Percentiles rank a stretch among this genome's conserved stretches.
phyloP scores from a whole-genome alignment of 1,140 invertebrate species.

The Drosophila sturtevanti region DNA sequence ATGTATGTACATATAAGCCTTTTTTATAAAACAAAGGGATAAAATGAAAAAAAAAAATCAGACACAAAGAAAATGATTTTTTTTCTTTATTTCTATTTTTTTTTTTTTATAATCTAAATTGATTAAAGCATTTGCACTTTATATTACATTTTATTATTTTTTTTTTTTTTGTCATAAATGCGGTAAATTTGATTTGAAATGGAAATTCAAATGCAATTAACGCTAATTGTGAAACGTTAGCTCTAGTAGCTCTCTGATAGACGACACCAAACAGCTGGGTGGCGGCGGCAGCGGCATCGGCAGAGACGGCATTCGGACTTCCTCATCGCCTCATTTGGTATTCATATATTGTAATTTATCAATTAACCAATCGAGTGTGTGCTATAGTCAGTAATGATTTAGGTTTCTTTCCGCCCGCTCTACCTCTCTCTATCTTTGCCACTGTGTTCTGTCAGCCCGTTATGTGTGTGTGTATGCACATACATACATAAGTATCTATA shows the following conservation, averaged over 20 bases:
- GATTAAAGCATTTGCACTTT: too few species aligned
- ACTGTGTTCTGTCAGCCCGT: background rate
- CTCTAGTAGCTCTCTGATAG: background rate
- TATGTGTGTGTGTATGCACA: constrained; percentile 5
- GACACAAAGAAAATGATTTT: background rate
- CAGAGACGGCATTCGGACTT: constrained; percentile 41
- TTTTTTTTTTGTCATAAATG: constrained; percentile 36
- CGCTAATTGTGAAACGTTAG: constrained; percentile 51
- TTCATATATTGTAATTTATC: constrained; percentile 57
- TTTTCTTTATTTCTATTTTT: too few species aligned
- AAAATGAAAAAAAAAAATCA: background rate
- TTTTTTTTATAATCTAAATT: too few species aligned
- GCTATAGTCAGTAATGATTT: constrained; percentile 2
- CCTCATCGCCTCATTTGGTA: constrained; percentile 39
- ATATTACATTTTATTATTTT: too few species aligned
- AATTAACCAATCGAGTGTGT: constrained; percentile 50
- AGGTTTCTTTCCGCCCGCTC: background rate
- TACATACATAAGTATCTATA: too few species aligned
- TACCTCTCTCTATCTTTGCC: background rate
- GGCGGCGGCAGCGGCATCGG: constrained; percentile 34
- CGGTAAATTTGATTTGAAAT: constrained; percentile 64
- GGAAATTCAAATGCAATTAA: constrained; percentile 64
- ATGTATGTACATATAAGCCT: too few species aligned
- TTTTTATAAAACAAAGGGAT: background rate
- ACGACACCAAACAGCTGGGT: background rate